Percentiles rank a stretch among this genome's conserved stretches.
Evolutionary conservation across 2,888 invertebrate species (phyloP).

Genomic region (Tipula unca): DNA sequence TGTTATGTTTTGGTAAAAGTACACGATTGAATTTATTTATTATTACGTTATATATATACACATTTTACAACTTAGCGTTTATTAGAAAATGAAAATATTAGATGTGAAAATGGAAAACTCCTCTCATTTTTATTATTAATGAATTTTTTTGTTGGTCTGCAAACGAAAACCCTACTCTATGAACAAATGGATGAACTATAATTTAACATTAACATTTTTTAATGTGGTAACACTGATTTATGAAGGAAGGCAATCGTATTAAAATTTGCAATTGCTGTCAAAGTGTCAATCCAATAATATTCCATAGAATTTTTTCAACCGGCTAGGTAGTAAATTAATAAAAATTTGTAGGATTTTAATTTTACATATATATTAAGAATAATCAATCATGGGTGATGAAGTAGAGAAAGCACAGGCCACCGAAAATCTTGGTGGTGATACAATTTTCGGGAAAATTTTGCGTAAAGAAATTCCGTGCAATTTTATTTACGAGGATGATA

Average conservation of each 20-base stretch:
- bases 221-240: neutral
- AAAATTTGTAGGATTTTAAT: neutral
- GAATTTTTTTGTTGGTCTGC: neutral
- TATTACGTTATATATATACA: neutral
- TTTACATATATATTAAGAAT: neutral
- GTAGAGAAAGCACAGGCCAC: neutral
- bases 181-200: neutral
- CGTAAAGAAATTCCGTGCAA: constrained; percentile 70
- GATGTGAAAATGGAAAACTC: neutral
- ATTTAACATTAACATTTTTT: neutral
- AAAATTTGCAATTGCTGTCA: neutral
- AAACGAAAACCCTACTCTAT: neutral
- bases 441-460: constrained; percentile 72
- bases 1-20: neutral
- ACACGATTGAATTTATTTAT: neutral
- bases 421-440: constrained; percentile 42
- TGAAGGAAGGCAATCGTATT: neutral
- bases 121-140: neutral
- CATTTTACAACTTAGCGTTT: neutral
- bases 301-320: neutral
- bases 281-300: neutral
- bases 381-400: neutral
- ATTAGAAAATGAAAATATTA: neutral
- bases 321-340: neutral
- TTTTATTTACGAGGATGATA: constrained; percentile 73